These are phyloP conservation scores for Corydoras sp. DNA, from an alignment of 2,113 vertebrate genomes.

Conservation along the genomic window DNA sequence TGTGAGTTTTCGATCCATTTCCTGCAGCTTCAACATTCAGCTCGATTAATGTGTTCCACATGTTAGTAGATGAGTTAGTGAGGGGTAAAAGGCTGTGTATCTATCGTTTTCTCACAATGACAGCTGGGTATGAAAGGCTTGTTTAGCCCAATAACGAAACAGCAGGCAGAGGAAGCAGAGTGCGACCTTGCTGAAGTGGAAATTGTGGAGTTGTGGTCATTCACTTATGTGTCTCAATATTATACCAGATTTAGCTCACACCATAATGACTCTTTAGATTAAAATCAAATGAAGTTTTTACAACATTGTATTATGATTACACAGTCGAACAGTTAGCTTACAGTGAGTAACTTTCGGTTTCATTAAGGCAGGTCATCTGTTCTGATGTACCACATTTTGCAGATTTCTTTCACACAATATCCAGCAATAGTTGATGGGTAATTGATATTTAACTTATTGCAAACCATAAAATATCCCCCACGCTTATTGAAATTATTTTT, in stretches of 20 bases:
- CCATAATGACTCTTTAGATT: slow-evolving; percentile 31
- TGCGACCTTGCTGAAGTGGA: slow-evolving; percentile 38
- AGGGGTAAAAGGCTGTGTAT: neutral
- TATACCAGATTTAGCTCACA: slow-evolving; percentile 33
- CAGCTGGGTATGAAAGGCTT: neutral
- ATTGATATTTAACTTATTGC: too few relatives aligned
- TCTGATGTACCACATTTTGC: neutral
- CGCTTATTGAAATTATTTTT: too few relatives aligned
- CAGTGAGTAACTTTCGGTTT: neutral
- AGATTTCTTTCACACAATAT: too few relatives aligned
- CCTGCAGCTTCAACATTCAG: slow-evolving; percentile 7
- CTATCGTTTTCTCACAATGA: slow-evolving; percentile 13
- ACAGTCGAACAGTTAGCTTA: neutral
- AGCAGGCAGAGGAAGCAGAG: slow-evolving; percentile 4
- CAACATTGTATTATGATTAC: neutral
- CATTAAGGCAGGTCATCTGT: neutral
- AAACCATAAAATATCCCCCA: too few relatives aligned
- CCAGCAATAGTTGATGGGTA: too few relatives aligned
- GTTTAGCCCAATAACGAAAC: slow-evolving; percentile 31
- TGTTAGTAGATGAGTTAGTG: slow-evolving; percentile 1
- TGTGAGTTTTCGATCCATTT: slow-evolving; percentile 20
- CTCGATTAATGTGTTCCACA: slow-evolving; percentile 29
- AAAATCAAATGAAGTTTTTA: slow-evolving; percentile 37
- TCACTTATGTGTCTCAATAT: slow-evolving; percentile 35
- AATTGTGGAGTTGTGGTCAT: slow-evolving; percentile 18